Conservation (phyloP, 2,797 vertebrate species). For the Phoeniculus purpureus region DNA sequence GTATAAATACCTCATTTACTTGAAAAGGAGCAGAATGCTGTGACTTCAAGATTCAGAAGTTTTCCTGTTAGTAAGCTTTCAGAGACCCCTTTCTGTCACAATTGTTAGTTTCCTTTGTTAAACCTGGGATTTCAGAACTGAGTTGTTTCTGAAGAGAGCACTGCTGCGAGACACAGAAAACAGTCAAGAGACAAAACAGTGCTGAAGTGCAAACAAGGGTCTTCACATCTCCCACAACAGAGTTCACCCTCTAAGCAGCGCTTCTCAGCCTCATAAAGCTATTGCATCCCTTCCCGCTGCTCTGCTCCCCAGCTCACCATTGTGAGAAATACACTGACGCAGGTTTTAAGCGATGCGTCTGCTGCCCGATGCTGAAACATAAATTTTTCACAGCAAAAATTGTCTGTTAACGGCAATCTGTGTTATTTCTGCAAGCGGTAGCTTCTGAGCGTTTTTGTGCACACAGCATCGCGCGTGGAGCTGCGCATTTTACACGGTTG, state of each 20-base stretch:
- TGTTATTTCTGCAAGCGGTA: background rate
- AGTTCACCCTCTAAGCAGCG: background rate
- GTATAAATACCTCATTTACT: background rate
- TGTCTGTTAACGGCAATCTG: background rate
- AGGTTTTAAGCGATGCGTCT: background rate
- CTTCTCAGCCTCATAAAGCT: background rate
- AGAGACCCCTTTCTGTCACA: background rate
- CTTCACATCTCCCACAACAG: background rate
- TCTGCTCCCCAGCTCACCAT: background rate
- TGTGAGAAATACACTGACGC: background rate
- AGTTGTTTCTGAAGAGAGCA: background rate
- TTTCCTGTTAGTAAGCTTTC: background rate
- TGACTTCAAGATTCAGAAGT: background rate
- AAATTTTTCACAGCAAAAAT: slow-evolving; percentile 2
- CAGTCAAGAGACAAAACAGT: background rate
- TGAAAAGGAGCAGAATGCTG: background rate
- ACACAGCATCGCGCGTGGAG: fast-evolving
- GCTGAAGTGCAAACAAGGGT: background rate
- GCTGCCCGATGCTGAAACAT: background rate
- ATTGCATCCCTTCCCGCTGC: background rate
- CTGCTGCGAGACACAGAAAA: background rate
- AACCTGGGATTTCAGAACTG: background rate
- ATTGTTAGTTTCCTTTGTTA: background rate
- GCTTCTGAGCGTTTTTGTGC: background rate
- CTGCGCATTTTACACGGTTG: background rate